Evolutionary conservation across 2,888 invertebrate species (phyloP).

Genomic region (Nysson spinosus): DNA sequence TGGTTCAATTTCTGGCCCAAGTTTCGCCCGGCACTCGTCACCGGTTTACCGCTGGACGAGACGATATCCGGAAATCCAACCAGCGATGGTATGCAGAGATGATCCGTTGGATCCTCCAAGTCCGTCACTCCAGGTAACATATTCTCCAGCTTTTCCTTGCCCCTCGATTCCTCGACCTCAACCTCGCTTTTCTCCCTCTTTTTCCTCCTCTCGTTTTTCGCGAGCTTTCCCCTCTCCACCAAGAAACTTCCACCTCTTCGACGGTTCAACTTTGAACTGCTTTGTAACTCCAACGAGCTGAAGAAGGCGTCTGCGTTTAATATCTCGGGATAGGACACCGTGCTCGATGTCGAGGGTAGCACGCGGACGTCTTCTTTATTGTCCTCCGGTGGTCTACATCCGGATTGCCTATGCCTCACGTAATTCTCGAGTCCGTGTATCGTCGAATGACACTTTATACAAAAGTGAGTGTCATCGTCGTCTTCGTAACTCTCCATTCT

Average conservation of each 20-base stretch:
- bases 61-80: slow-evolving; percentile 75
- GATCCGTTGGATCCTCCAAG: slow-evolving; percentile 72
- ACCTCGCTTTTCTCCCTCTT: slow-evolving; percentile 57
- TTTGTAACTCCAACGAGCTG: slow-evolving; percentile 88
- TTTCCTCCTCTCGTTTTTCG: slow-evolving; percentile 48
- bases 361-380: slow-evolving; percentile 62
- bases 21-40: slow-evolving; percentile 13
- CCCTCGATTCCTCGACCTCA: slow-evolving; percentile 49
- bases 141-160: slow-evolving; percentile 66
- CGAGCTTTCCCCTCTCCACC: slow-evolving; percentile 59
- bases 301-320: slow-evolving; percentile 92
- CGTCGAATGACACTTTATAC: slow-evolving; percentile 91
- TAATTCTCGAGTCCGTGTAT: slow-evolving; percentile 92
- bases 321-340: slow-evolving; percentile 74
- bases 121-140: slow-evolving; percentile 69
- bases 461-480: slow-evolving; percentile 91
- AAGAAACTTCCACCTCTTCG: slow-evolving; percentile 49
- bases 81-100: slow-evolving; percentile 72
- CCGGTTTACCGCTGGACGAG: slow-evolving; percentile 46
- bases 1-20: slow-evolving; percentile 47
- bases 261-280: slow-evolving; percentile 82
- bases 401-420: slow-evolving; percentile 87
- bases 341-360: slow-evolving; percentile 76
- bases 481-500: slow-evolving; percentile 79
- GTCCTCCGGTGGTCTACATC: slow-evolving; percentile 70